Percentiles rank a stretch among this genome's conserved stretches.
Evolutionary conservation across 2,797 vertebrate species (phyloP).

Genomic region (Lagocephalus sceleratus): DNA sequence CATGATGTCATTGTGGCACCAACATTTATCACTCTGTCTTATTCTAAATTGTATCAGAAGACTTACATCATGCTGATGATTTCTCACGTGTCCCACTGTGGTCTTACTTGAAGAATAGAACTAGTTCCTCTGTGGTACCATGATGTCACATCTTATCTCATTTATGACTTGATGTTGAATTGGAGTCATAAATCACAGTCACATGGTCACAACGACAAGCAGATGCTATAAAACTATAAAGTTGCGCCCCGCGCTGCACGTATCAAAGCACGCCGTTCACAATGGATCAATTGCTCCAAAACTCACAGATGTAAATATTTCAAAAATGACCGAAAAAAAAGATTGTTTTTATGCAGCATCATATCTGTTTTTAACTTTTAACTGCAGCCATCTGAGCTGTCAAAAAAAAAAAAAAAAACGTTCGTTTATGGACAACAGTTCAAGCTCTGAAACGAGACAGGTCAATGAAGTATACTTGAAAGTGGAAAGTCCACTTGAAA

Average conservation of each 20-base stretch:
- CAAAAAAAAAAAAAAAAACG: constrained; percentile 8
- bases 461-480: neutral
- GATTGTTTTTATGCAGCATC: constrained; percentile 1
- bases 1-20: constrained; percentile 20
- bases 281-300: constrained; percentile 30
- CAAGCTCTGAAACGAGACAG: neutral
- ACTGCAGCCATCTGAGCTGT: constrained; percentile 2
- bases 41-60: constrained; percentile 21
- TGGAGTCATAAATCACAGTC: constrained; percentile 53
- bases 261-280: constrained; percentile 39
- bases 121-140: constrained; percentile 22
- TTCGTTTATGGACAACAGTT: constrained; percentile 5
- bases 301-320: constrained; percentile 24
- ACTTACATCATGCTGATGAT: constrained; percentile 17
- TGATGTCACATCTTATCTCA: constrained; percentile 32
- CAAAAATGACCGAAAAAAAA: neutral
- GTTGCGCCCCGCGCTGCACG: constrained; percentile 24
- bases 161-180: constrained; percentile 36
- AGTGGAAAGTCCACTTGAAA: no score
- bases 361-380: constrained; percentile 16
- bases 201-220: constrained; percentile 58
- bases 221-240: constrained; percentile 41
- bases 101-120: constrained; percentile 10
- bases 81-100: constrained; percentile 18
- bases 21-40: constrained; percentile 21